Evolutionary conservation across 2,797 vertebrate genomes (phyloP).

Genomic region (Pterois miles): DNA sequence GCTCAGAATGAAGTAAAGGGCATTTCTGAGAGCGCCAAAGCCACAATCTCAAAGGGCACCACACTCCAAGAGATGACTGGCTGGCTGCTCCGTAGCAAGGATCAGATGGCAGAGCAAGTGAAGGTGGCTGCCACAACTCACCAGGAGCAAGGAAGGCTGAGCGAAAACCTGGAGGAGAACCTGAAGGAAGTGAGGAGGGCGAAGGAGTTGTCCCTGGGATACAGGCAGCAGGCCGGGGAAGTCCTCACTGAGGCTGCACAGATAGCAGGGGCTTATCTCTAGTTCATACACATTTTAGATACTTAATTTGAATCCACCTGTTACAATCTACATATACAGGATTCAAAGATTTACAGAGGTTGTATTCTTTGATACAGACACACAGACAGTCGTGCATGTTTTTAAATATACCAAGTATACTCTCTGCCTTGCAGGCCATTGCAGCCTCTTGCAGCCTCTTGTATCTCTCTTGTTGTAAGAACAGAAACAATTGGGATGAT

Average conservation of each 20-base stretch:
- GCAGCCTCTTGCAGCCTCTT: neutral
- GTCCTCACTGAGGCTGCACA: constrained; percentile 76
- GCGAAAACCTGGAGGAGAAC: constrained; percentile 79
- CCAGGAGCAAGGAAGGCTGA: constrained; percentile 77
- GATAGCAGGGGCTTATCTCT: constrained; percentile 67
- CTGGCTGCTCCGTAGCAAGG: constrained; percentile 74
- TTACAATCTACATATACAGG: neutral
- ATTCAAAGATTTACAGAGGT: neutral
- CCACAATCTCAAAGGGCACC: constrained; percentile 71
- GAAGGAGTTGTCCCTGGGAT: constrained; percentile 69
- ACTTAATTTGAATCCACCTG: neutral
- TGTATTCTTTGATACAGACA: neutral
- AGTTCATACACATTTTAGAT: constrained; percentile 14
- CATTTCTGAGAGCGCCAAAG: constrained; percentile 71
- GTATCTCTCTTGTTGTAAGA: neutral
- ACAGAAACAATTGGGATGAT: neutral
- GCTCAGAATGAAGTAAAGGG: constrained; percentile 72
- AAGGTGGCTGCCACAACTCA: constrained; percentile 53
- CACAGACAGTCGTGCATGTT: neutral
- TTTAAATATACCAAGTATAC: neutral
- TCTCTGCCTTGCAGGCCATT: neutral
- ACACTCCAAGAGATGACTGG: constrained; percentile 76
- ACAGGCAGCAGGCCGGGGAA: constrained; percentile 71
- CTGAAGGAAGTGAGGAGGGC: constrained; percentile 78
- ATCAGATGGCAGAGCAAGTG: constrained; percentile 68